These are phyloP conservation scores for Diceros bicornis DNA, from an alignment of 2,797 vertebrate genomes.

Conservation along the genomic window DNA sequence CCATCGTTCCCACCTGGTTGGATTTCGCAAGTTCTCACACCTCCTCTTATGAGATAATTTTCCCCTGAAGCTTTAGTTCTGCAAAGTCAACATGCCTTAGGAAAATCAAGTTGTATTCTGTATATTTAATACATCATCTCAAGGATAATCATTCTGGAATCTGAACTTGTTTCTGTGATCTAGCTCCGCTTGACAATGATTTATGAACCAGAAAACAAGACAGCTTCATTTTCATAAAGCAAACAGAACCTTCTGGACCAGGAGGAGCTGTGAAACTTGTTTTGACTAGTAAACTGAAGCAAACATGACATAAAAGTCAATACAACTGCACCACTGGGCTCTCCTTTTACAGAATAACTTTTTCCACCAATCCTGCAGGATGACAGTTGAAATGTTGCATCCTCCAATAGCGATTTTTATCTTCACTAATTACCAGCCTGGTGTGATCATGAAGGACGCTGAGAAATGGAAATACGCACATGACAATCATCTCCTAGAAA, in stretches of 20 bases:
- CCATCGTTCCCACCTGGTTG: background rate
- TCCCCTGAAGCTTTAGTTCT: constrained; percentile 86
- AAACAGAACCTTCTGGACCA: constrained; percentile 90
- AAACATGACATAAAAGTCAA: constrained; percentile 93
- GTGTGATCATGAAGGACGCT: constrained; percentile 78
- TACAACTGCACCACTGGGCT: constrained; percentile 88
- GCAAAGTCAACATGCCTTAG: constrained; percentile 89
- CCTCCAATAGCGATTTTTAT: constrained; percentile 86
- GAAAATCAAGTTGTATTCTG: constrained; percentile 91
- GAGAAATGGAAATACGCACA: constrained; percentile 81
- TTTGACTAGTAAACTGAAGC: constrained; percentile 91
- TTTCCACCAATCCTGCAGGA: constrained; percentile 77
- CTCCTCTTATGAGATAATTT: constrained; percentile 83
- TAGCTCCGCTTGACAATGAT: constrained; percentile 91
- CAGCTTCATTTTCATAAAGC: constrained; percentile 93
- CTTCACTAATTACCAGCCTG: constrained; percentile 87
- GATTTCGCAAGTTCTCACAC: constrained; percentile 71
- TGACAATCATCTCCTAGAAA: constrained; percentile 83
- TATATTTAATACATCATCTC: constrained; percentile 92
- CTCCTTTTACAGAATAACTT: constrained; percentile 88
- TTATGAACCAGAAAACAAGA: constrained; percentile 93
- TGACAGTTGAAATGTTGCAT: constrained; percentile 88
- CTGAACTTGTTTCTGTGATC: constrained; percentile 91
- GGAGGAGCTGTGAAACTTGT: constrained; percentile 91
- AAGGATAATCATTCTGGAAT: constrained; percentile 91